Evolutionary conservation across 2,113 vertebrate species (phyloP), one percentile per base, ranked within the genome.

Genomic region (Riparia riparia): DNA sequence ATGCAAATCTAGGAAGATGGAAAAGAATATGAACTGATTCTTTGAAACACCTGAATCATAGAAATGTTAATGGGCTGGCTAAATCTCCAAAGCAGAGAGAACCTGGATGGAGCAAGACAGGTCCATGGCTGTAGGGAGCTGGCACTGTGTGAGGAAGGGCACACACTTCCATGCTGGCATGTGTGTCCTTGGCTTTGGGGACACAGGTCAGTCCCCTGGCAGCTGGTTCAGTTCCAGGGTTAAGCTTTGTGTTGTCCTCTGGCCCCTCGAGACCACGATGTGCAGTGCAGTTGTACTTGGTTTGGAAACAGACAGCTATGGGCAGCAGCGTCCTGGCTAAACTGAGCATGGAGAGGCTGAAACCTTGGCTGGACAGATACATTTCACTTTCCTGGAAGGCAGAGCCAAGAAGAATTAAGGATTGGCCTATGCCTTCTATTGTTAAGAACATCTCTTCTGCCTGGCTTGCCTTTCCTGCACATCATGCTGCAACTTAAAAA

Each of bases 401-500:
- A 79, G 31, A 91, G 56, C 72, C 81, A 86, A 68, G 44, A 60
- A 56, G 49, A 86, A 45, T 74, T 73, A 85, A 76, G 32, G 22
- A 42, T 76, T 95, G 68, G 60, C 51, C 66, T 17, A 4, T 28
- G n/a, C 34, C 28, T 74, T 70, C 50, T 94, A 1, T 76, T 82
- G 63, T 77, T 77, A 54, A 82, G 66, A 81, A 14, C 10, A 14
- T 37, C 26, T 92, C 47, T 66, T 83, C 71, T 91, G 56, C 29
- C 76, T 74, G 58, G 39, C 54, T 92, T 65, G n/a, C 26, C 32
- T 71, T 86, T 64, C 1, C 0, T 58, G 84, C 24, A 63, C 58
- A 37, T 29, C 9, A 0, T 32, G 26, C 45, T 83, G 86, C 66
- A 45, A 39, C 45, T 95, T 86, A 63, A 66, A 37, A 90, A 90